Evolutionary conservation across 2,888 invertebrate species (phyloP).

Genomic region (Acronicta leporina): DNA sequence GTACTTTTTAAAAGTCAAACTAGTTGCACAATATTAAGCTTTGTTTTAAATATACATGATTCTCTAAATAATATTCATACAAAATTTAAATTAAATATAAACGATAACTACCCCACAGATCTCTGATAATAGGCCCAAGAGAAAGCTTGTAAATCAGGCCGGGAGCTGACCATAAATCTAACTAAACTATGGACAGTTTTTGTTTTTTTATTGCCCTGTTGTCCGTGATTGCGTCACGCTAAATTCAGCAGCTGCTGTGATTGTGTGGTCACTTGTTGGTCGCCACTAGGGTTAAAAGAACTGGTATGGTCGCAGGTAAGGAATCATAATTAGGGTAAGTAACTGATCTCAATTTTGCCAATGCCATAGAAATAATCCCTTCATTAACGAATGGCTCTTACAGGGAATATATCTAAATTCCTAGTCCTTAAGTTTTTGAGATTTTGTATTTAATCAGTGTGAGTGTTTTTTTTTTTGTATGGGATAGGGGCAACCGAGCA

Average conservation of each 20-base stretch:
- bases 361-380: too few species aligned
- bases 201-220: slow-evolving; percentile 61
- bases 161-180: slow-evolving; percentile 73
- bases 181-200: slow-evolving; percentile 77
- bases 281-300: slow-evolving; percentile 15
- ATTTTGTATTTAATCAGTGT: too few species aligned
- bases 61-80: background rate
- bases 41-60: too few species aligned
- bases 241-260: slow-evolving; percentile 46
- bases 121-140: slow-evolving; percentile 51
- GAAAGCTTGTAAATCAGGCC: slow-evolving; percentile 76
- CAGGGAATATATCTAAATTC: too few species aligned
- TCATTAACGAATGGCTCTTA: too few species aligned
- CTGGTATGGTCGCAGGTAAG: slow-evolving; percentile 37
- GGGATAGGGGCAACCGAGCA: too few species aligned
- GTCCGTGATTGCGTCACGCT: slow-evolving; percentile 55
- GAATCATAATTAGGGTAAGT: slow-evolving; percentile 38
- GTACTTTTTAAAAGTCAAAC: too few species aligned
- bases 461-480: too few species aligned
- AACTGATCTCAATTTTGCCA: too few species aligned
- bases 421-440: too few species aligned
- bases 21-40: too few species aligned
- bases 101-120: slow-evolving; percentile 34
- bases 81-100: slow-evolving; percentile 9
- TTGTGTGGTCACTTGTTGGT: slow-evolving; percentile 43